Percentiles rank a stretch among this genome's conserved stretches.
Evolutionary conservation across 2,113 vertebrate genomes (phyloP).

Genomic region (Coryphaenoides rupestris): DNA sequence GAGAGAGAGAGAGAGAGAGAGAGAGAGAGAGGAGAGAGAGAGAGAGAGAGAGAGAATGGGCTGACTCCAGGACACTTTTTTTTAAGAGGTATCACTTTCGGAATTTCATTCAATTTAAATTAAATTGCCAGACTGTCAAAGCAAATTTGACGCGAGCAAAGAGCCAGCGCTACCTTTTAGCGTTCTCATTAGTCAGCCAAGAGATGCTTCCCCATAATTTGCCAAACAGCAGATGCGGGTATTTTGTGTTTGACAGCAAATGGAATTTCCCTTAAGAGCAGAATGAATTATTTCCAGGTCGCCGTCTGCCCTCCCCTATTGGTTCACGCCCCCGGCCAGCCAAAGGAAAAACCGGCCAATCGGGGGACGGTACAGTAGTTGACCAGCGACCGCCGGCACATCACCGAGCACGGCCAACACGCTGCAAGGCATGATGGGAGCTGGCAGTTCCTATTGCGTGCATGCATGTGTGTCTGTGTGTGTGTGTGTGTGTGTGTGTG

Average conservation of each 20-base stretch:
- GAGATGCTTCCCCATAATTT: conserved; percentile 46
- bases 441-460: neutral
- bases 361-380: conserved; percentile 31
- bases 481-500: conserved; percentile 9
- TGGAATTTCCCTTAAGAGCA: conserved; percentile 52
- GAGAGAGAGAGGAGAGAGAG: too few relatives aligned
- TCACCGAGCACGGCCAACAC: conserved; percentile 15
- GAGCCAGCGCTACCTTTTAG: conserved; percentile 16
- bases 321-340: conserved; percentile 20
- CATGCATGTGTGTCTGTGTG: neutral
- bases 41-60: neutral
- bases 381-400: conserved; percentile 44
- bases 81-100: conserved; percentile 41
- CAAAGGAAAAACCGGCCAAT: conserved; percentile 53
- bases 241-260: conserved; percentile 43
- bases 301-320: conserved; percentile 40
- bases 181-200: conserved; percentile 39
- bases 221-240: conserved; percentile 43
- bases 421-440: conserved; percentile 9
- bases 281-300: conserved; percentile 60
- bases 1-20: too few relatives aligned
- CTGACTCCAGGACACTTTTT: conserved; percentile 40
- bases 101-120: conserved; percentile 50
- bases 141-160: conserved; percentile 15
- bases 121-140: conserved; percentile 40